A percentile compares a stretch with the other conserved stretches of the same genome.
phyloP scores from a whole-genome alignment of 2,113 vertebrate genomes.

The Xenopus laevis region DNA sequence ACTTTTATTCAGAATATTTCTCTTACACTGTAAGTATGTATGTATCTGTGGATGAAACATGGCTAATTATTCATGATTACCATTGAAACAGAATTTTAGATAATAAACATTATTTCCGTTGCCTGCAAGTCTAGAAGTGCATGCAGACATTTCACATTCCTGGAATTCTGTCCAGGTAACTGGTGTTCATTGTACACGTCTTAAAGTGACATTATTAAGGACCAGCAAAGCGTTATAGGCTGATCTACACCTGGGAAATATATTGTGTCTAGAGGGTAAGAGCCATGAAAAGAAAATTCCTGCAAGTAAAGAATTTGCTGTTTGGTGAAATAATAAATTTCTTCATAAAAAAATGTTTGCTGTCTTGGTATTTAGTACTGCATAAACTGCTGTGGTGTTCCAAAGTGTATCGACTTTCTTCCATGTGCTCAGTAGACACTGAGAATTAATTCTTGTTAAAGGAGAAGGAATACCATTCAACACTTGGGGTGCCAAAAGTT shows the following conservation, averaged over 20 bases:
- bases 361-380: too few relatives aligned
- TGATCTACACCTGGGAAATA: conserved; percentile 49
- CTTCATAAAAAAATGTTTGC: too few relatives aligned
- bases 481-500: too few relatives aligned
- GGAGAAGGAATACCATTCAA: too few relatives aligned
- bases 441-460: too few relatives aligned
- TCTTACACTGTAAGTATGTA: too few relatives aligned
- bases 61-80: background rate
- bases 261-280: conserved; percentile 48
- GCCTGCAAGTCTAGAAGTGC: conserved; percentile 51
- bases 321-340: too few relatives aligned
- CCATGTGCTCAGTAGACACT: too few relatives aligned
- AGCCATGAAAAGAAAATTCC: conserved; percentile 35
- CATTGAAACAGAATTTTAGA: background rate
- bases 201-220: conserved; percentile 47
- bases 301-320: conserved; percentile 45
- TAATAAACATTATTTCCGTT: conserved; percentile 45
- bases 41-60: background rate
- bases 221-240: conserved; percentile 47
- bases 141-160: conserved; percentile 45
- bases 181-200: conserved; percentile 14
- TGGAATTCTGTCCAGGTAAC: conserved; percentile 55
- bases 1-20: too few relatives aligned
- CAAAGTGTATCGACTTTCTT: too few relatives aligned
- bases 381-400: too few relatives aligned